Percentiles rank a stretch among this genome's conserved stretches.
Evolutionary conservation across 2,113 vertebrate genomes (phyloP).

Genomic region (Hemiscyllium ocellatum): DNA sequence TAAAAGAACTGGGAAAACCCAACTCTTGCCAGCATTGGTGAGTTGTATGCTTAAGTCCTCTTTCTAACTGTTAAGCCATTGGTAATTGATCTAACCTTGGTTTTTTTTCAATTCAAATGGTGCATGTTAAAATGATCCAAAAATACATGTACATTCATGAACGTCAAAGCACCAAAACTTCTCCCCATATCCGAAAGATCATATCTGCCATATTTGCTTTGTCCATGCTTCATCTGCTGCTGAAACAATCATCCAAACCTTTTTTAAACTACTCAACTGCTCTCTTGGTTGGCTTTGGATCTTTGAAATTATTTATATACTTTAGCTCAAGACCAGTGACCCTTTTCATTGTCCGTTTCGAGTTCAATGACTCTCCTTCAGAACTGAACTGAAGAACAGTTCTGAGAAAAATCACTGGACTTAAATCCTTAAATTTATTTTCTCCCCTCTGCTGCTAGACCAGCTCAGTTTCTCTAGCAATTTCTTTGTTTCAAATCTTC

Average conservation of each 20-base stretch:
- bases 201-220: not conserved
- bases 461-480: too few relatives aligned
- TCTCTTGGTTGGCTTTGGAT: not conserved
- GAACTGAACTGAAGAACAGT: too few relatives aligned
- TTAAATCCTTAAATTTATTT: too few relatives aligned
- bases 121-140: not conserved
- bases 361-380: too few relatives aligned
- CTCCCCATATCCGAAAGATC: not conserved
- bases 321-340: not conserved
- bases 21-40: constrained; percentile 79
- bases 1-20: constrained; percentile 62
- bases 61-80: not conserved
- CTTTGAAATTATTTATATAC: not conserved
- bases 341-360: too few relatives aligned
- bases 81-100: not conserved
- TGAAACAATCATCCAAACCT: not conserved
- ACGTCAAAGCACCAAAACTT: not conserved
- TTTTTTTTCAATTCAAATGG: not conserved
- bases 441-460: too few relatives aligned
- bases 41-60: constrained; percentile 44
- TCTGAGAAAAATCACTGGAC: too few relatives aligned
- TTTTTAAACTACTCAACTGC: not conserved
- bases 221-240: not conserved
- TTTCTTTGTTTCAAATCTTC: too few relatives aligned
- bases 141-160: not conserved